A percentile compares a stretch with the other conserved stretches of the same genome.
Conservation (phyloP, 2,888 invertebrate species). For the Lysandra coridon region DNA sequence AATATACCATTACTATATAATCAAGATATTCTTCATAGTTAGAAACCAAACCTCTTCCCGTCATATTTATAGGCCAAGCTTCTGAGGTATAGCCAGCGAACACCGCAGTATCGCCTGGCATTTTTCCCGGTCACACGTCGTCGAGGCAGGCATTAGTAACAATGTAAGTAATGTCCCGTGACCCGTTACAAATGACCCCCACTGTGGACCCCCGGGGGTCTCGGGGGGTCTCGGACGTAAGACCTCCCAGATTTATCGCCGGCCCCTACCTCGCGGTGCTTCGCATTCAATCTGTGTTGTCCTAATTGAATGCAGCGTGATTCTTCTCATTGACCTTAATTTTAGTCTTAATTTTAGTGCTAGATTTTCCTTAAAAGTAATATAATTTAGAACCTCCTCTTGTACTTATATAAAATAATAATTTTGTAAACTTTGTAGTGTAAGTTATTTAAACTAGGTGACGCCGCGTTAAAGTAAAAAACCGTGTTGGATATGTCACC, state of each 20-base stretch:
- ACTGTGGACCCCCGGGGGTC: background rate
- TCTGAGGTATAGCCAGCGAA: background rate
- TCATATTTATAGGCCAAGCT: background rate
- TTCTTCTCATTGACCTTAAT: background rate
- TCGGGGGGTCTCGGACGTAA: background rate
- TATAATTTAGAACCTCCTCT: no score
- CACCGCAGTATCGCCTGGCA: conserved; percentile 12
- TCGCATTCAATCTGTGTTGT: background rate
- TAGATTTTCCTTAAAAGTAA: background rate
- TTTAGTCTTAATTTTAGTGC: background rate
- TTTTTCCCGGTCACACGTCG: conserved; percentile 30
- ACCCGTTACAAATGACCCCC: conserved; percentile 18
- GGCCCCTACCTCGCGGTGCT: conserved; percentile 2
- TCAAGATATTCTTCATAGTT: no score
- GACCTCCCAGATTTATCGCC: conserved; percentile 19
- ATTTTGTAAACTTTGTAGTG: no score
- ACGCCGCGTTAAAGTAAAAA: no score
- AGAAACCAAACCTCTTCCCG: no score
- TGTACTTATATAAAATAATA: no score
- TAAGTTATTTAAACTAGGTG: no score
- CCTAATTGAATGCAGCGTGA: background rate
- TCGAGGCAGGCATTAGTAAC: conserved; percentile 23
- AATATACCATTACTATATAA: no score
- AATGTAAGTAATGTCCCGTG: conserved; percentile 27
- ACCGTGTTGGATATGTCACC: no score